Evolutionary conservation across 2,888 invertebrate species (phyloP), one percentile per base, ranked within the genome.

Genomic region (Tineola bisselliella): DNA sequence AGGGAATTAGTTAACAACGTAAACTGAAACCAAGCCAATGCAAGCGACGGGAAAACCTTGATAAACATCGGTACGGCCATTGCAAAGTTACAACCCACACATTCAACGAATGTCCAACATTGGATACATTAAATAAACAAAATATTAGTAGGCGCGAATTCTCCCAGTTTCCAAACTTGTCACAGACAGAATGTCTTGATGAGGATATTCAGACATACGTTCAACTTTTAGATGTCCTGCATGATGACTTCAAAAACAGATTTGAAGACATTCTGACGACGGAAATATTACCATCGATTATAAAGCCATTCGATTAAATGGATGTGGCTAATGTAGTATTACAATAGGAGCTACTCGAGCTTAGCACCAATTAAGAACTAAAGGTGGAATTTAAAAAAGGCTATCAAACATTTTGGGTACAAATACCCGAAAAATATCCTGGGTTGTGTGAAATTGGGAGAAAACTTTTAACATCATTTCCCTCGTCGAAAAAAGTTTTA

Each of bases 341-440:
- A 62, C 63, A 65, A 65, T 64, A 66, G 62, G 62, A 64, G 61
- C 66, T 65, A 48, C 62, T 65, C 62, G 63, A 66, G 63, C 62
- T 64, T 58, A 65, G 62, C 62, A 64, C 62, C 44, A 64, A 64
- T 64, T 63, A 65, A 62, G 64, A 66, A 62, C 64, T 65, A 59
- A 65, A 66, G 33, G 63, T 62, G 57, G 43, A 52, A 58, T 62
- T 63, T 59, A 64, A 61, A 64, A 63, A 48, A 60, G 64, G 62
- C 38, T 63, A 63, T 58, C 61, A 62, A 62, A 58, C 38, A 63
- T 63, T 62, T 62, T 63, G 63, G 63, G 62, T 65, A 63, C 62
- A 63, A 59, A 61, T 61, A 62, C 63, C 63, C 61, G 61, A 63
- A 64, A 62, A 31, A 62, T 65, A 66, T 64, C 64, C 64, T 59